Evolutionary conservation across 1,140 invertebrate genomes (phyloP).

Genomic region (Zaprionus tsacasi): DNA sequence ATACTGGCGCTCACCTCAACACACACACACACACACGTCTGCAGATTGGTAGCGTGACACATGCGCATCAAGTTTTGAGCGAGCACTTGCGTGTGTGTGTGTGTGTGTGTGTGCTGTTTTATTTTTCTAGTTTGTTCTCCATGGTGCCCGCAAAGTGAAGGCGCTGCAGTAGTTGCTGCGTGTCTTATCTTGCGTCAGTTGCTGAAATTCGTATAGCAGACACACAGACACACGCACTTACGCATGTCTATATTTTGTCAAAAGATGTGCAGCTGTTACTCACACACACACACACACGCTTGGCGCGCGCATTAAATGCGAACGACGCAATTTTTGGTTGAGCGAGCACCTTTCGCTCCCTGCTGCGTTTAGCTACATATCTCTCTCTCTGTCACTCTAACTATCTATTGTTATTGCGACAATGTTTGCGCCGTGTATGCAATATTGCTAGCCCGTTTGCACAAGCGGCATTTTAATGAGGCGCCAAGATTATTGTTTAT

Average conservation of each 20-base stretch:
- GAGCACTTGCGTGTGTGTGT: slow-evolving; percentile 10
- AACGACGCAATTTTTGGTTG: slow-evolving; percentile 71
- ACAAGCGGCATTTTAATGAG: slow-evolving; percentile 44
- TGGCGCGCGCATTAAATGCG: slow-evolving; percentile 40
- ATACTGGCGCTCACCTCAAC: slow-evolving; percentile 21
- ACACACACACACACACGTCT: slow-evolving; percentile 11
- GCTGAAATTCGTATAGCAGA: slow-evolving; percentile 1
- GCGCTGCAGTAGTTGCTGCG: slow-evolving; percentile 2
- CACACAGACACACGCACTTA: neutral
- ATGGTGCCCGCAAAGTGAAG: slow-evolving; percentile 3
- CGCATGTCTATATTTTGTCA: neutral
- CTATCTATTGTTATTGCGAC: slow-evolving; percentile 34
- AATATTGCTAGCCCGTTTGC: slow-evolving; percentile 40
- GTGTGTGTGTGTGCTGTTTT: slow-evolving; percentile 2
- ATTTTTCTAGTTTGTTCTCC: slow-evolving; percentile 17
- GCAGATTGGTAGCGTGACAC: slow-evolving; percentile 26
- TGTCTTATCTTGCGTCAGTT: neutral
- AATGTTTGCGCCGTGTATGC: slow-evolving; percentile 23
- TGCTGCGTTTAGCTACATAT: neutral
- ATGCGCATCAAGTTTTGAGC: slow-evolving; percentile 35
- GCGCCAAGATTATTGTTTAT: slow-evolving; percentile 38
- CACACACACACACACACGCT: slow-evolving; percentile 6
- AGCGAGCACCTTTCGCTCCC: slow-evolving; percentile 25
- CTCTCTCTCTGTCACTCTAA: slow-evolving; percentile 43
- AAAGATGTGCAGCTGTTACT: slow-evolving; percentile 44